These are phyloP conservation scores for Scartelaos histophorus DNA, from an alignment of 2,113 vertebrate species.

Conservation along the genomic window DNA sequence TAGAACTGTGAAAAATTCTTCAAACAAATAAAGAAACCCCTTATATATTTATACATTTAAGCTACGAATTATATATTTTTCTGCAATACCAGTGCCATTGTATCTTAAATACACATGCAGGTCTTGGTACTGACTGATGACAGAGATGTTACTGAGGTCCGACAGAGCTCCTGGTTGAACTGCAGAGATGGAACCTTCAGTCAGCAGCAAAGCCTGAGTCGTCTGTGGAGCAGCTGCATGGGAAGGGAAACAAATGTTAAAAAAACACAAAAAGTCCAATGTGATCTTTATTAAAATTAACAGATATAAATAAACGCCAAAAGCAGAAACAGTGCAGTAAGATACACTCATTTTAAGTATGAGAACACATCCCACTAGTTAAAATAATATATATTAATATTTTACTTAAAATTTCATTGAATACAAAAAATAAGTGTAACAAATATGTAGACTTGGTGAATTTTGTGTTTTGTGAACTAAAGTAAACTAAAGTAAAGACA, in stretches of 20 bases:
- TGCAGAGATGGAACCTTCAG: constrained; percentile 72
- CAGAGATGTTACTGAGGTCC: constrained; percentile 69
- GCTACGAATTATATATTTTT: background rate
- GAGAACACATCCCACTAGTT: too few relatives aligned
- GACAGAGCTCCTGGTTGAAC: constrained; percentile 70
- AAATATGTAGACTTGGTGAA: too few relatives aligned
- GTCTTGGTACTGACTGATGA: constrained; percentile 65
- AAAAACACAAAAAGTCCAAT: background rate
- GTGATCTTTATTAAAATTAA: too few relatives aligned
- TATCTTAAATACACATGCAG: background rate
- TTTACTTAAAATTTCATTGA: too few relatives aligned
- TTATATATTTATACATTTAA: too few relatives aligned
- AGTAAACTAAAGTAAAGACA: background rate
- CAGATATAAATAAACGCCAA: too few relatives aligned
- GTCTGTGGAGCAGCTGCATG: constrained; percentile 62
- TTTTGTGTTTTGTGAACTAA: background rate
- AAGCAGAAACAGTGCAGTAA: background rate
- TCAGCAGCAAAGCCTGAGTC: constrained; percentile 75
- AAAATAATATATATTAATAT: too few relatives aligned
- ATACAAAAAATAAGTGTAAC: too few relatives aligned
- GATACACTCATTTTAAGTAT: background rate
- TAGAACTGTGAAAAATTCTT: too few relatives aligned
- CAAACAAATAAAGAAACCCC: too few relatives aligned
- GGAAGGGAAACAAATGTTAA: background rate
- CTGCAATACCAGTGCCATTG: background rate